Percentiles rank a stretch among this genome's conserved stretches.
These are phyloP conservation scores for Metellina segmentata DNA, from an alignment of 2,888 invertebrate species.

Conservation along the genomic window DNA sequence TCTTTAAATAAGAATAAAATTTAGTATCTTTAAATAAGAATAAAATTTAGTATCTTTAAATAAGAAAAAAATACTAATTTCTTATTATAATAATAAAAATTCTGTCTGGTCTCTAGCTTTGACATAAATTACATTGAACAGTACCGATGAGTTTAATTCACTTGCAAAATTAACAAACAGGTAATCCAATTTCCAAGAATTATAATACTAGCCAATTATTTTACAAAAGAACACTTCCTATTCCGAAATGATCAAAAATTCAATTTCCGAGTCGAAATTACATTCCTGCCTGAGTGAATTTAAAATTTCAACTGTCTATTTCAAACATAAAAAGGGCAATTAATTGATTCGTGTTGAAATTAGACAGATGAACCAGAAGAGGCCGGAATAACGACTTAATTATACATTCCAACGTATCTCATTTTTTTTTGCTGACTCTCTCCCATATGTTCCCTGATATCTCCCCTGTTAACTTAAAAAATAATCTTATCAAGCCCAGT, in stretches of 20 bases:
- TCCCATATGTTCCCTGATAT: not conserved
- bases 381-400: not conserved
- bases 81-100: too few species aligned
- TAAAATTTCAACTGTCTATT: not conserved
- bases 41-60: too few species aligned
- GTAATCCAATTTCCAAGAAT: not conserved
- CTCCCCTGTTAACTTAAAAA: not conserved
- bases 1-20: too few species aligned
- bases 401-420: not conserved
- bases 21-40: too few species aligned
- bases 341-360: not conserved
- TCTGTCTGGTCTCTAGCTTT: too few species aligned
- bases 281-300: not conserved
- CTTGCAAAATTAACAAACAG: not conserved
- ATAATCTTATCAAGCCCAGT: conserved; percentile 15
- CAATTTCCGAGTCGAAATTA: not conserved
- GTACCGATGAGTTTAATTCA: too few species aligned
- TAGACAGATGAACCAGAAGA: not conserved
- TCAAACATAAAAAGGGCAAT: not conserved
- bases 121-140: too few species aligned
- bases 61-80: too few species aligned
- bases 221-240: not conserved
- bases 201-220: not conserved
- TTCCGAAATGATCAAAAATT: not conserved
- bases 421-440: not conserved